Conservation (phyloP, 2,888 invertebrate genomes). For the Orchestes rusci region DNA sequence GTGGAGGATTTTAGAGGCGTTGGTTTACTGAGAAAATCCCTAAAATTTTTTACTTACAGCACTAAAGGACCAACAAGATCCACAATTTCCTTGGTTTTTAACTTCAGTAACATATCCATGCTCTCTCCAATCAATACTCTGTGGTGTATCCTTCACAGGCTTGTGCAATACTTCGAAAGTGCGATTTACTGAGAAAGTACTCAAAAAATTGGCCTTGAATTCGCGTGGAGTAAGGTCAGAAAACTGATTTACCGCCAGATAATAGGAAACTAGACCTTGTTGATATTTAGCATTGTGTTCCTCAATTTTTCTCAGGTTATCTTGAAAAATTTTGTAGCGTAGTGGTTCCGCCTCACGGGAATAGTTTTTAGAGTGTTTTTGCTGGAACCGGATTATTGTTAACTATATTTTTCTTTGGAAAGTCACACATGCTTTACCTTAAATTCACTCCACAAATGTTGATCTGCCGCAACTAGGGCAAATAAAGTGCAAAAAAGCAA, state of each 20-base stretch:
- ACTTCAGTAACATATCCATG: slow-evolving; percentile 20
- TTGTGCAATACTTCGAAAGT: background rate
- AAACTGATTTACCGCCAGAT: slow-evolving; percentile 21
- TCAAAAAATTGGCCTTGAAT: slow-evolving; percentile 16
- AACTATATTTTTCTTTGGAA: no score
- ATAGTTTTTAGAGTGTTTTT: no score
- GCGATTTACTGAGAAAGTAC: background rate
- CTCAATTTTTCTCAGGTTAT: slow-evolving; percentile 23
- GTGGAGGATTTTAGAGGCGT: no score
- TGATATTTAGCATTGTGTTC: slow-evolving; percentile 26
- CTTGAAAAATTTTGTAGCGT: slow-evolving; percentile 22
- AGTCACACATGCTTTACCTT: no score
- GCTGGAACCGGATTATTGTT: no score
- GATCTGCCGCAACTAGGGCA: no score
- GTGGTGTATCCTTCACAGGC: slow-evolving; percentile 5
- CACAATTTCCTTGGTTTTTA: slow-evolving; percentile 24
- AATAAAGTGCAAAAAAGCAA: no score
- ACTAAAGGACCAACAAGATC: slow-evolving; percentile 25
- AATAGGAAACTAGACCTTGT: slow-evolving; percentile 21
- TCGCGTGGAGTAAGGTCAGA: slow-evolving; percentile 24
- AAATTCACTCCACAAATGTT: no score
- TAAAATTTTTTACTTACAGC: slow-evolving; percentile 21
- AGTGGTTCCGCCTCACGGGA: slow-evolving; percentile 11
- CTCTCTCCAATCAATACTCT: slow-evolving; percentile 20
- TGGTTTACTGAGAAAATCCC: no score